Evolutionary conservation across 2,797 vertebrate species (phyloP).

Genomic region (Halcyon chelicuti): DNA sequence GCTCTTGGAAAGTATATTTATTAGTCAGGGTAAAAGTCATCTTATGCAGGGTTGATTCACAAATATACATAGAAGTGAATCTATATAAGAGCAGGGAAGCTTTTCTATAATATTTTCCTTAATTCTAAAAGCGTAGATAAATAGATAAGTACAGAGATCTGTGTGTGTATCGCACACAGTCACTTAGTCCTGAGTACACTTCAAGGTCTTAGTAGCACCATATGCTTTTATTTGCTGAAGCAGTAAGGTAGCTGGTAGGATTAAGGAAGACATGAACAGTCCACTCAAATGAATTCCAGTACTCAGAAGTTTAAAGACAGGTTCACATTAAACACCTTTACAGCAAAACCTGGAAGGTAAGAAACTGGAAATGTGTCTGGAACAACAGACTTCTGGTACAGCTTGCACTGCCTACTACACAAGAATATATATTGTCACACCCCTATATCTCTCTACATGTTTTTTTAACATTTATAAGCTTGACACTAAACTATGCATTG

Average conservation of each 20-base stretch:
- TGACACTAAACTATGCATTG: not conserved
- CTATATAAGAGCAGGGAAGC: not conserved
- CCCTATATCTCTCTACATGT: accelerated
- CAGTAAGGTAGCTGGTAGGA: not conserved
- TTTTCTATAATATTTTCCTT: not conserved
- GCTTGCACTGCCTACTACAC: not conserved
- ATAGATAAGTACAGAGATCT: not conserved
- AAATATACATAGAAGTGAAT: not conserved
- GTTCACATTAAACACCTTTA: not conserved
- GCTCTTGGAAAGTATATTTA: not conserved
- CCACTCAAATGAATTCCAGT: not conserved
- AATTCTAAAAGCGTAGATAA: not conserved
- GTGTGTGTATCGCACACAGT: not conserved
- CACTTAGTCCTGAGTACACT: not conserved
- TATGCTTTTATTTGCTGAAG: not conserved
- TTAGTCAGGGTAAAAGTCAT: not conserved
- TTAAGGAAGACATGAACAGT: not conserved
- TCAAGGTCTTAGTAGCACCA: not conserved
- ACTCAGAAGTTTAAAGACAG: not conserved
- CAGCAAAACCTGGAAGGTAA: not conserved
- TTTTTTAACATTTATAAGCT: not conserved
- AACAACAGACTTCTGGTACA: not conserved
- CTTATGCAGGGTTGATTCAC: not conserved
- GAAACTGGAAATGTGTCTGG: not conserved
- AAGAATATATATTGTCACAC: accelerated